Percentiles rank a stretch among this genome's conserved stretches.
Evolutionary conservation across 2,113 vertebrate genomes (phyloP).

Genomic region (Pterocles burchelli): DNA sequence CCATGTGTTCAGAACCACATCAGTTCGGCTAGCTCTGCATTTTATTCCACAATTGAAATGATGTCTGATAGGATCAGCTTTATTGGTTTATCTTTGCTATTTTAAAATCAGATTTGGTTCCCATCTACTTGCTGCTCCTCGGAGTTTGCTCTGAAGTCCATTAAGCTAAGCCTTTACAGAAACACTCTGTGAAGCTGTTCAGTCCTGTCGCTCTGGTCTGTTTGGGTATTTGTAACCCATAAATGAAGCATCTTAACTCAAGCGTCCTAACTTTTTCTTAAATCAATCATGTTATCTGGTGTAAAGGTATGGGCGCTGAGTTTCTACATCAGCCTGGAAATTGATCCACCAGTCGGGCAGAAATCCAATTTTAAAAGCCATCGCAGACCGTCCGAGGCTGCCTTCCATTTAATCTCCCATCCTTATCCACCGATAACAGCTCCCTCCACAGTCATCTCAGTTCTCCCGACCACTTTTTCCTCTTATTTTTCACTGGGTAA

Average conservation of each 20-base stretch:
- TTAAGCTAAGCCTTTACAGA: background rate
- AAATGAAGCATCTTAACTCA: background rate
- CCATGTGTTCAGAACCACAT: background rate
- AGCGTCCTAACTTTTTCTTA: background rate
- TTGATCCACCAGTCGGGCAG: background rate
- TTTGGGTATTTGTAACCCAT: background rate
- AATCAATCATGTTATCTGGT: background rate
- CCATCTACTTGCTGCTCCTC: background rate
- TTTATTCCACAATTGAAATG: background rate
- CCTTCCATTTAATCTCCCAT: background rate
- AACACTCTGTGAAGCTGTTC: background rate
- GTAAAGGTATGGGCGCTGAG: background rate
- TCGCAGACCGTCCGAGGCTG: background rate
- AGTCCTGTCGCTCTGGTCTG: background rate
- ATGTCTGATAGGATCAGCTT: background rate
- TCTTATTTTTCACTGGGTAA: background rate
- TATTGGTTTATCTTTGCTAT: background rate
- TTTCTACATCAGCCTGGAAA: background rate
- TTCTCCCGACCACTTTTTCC: background rate
- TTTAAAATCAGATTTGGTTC: constrained; percentile 10
- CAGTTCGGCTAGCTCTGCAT: background rate
- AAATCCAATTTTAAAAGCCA: background rate
- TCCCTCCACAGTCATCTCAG: background rate
- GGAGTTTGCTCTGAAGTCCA: background rate
- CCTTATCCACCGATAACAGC: background rate